Base-by-base conservation (phyloP, 2,797 vertebrate genomes). In the Callimico goeldii region DNA sequence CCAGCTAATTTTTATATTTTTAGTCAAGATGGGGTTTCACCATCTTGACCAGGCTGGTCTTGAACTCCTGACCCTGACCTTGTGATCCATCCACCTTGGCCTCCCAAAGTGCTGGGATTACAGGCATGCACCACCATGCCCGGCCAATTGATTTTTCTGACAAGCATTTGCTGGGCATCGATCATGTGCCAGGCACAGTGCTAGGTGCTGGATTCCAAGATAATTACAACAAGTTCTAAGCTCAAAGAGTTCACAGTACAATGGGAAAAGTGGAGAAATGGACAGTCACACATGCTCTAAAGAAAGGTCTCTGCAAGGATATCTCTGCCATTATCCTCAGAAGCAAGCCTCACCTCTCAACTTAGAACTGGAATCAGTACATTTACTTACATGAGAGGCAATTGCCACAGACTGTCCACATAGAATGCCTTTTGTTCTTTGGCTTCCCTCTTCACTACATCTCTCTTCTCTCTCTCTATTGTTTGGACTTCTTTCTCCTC, bases 371-470 rank as follows among this genome's bases (percentile, higher is more conserved):
- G 79, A 95, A 26, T 39, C 81, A 84, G 57, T 39, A 36, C 11
- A 24, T 26, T 87, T 72, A 67, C 55, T 82, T 55, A 84, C 30
- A 55, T 10, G 26, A 48, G 76, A 77, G 46, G 52, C 14, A 22
- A 64, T 0, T 28, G n/a, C 14, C 72, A 48, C 61, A 36, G n/a
- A 19, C 33, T 19, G 1, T 28, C 73, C 39, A 46, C 72, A 88
- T 46, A 58, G 80, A 36, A 33, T 9, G 33, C 50, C 36, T 43
- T 72, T 28, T 33, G 46, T 61, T 52, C 61, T 73, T 88, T 85
- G 72, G 22, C 77, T 80, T 57, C 64, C 33, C 86, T 85, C 89
- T 95, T 95, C 90, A 95, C 96, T 94, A 48, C 48, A 13, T 83
- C 48, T 50, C 39, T 52, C 20, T 17, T 11, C 2, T 46, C 73